These are phyloP conservation scores for Podargus strigoides DNA, from an alignment of 2,797 vertebrate genomes.

Conservation along the genomic window DNA sequence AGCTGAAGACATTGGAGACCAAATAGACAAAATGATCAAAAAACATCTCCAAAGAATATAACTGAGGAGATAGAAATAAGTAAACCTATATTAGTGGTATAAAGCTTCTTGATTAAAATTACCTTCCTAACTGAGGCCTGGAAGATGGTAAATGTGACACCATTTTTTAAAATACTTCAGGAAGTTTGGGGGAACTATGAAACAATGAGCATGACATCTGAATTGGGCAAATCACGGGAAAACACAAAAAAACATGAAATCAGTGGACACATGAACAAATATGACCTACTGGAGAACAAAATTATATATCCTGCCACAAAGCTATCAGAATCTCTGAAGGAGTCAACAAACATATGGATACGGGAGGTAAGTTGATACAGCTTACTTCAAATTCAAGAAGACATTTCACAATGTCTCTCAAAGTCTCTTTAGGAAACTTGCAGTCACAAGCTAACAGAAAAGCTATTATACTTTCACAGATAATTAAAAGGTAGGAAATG, in stretches of 20 bases:
- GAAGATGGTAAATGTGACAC: background rate
- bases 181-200: background rate
- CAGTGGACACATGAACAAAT: background rate
- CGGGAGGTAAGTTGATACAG: background rate
- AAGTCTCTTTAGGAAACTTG: background rate
- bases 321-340: background rate
- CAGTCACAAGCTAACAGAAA: background rate
- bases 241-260: background rate
- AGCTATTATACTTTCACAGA: background rate
- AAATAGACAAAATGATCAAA: background rate
- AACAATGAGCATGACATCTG: background rate
- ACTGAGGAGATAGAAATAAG: background rate
- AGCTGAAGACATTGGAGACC: background rate
- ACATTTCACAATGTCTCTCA: background rate
- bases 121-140: background rate
- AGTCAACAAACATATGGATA: background rate
- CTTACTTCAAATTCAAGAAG: background rate
- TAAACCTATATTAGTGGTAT: background rate
- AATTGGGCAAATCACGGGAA: background rate
- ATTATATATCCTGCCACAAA: fast-evolving
- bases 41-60: background rate
- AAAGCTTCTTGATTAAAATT: background rate
- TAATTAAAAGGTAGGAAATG: background rate
- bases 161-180: background rate
- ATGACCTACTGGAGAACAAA: background rate